Evolutionary conservation across 2,113 vertebrate genomes (phyloP), one percentile per base, ranked within the genome.

Genomic region (Chitala chitala): DNA sequence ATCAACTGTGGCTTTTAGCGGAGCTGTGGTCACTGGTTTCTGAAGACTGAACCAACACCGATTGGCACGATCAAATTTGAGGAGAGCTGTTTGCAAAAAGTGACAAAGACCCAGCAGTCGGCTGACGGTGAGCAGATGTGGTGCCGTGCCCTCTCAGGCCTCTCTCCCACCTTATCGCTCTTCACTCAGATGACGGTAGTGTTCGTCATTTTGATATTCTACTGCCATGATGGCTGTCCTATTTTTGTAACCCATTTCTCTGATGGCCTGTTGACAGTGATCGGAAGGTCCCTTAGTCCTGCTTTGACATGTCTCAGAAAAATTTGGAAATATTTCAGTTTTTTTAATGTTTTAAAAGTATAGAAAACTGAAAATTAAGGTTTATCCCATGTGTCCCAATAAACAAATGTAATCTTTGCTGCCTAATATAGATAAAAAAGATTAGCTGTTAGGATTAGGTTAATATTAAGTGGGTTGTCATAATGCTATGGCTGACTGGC

Each of bases 351-450:
- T 38, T 42, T 46, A 26, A 12, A 13, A 68, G 64, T n/a, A 38
- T 42, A 42, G 22, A 68, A 68, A 12, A 46, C n/a, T n/a, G 64
- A 68, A 46, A 68, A 48, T 68, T 68, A 68, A 68, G 64, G 64
- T 68, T 42, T 46, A 44, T 20, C 40, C 64, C 42, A 48, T 36
- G n/a, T 20, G n/a, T 68, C 64, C 42, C 6, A 24, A 68, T 36
- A 44, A 48, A 68, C 12, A 48, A 42, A 66, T n/a, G 1, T 12
- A 6, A 12, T 68, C 64, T 26, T 20, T 44, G 64, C 22, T 68
- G 33, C 20, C 38, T 24, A n/a, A n/a, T n/a, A n/a, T n/a, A n/a
- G n/a, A n/a, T n/a, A n/a, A n/a, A n/a, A n/a, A n/a, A n/a, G n/a
- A n/a, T n/a, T n/a, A n/a, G n/a, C n/a, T n/a, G n/a, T n/a, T n/a